A percentile compares a stretch with the other conserved stretches of the same genome.
phyloP scores from a whole-genome alignment of 1,140 invertebrate species.

The Maconellicoccus hirsutus region DNA sequence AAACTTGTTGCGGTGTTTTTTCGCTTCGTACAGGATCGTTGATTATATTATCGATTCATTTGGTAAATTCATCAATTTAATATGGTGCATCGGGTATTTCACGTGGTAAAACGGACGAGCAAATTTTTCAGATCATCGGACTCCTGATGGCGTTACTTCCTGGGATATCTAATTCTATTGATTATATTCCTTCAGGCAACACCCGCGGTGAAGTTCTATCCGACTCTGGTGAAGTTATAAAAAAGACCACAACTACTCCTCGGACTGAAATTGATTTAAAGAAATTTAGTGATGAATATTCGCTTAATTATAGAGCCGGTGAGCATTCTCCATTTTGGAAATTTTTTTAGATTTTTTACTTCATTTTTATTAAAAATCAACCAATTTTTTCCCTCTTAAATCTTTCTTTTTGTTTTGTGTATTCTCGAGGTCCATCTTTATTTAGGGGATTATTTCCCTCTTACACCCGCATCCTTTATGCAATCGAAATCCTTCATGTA shows the following conservation, averaged over 20 bases:
- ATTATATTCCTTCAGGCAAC: too few species aligned
- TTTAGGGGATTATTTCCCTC: too few species aligned
- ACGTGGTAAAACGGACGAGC: too few species aligned
- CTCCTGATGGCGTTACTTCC: neutral
- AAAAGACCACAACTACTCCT: neutral
- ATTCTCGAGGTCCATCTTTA: too few species aligned
- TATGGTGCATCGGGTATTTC: too few species aligned
- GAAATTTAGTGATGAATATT: neutral
- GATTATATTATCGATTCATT: neutral
- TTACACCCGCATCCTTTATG: too few species aligned
- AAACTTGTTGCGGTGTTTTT: constrained; percentile 8
- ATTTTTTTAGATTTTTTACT: too few species aligned
- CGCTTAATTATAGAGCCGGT: neutral
- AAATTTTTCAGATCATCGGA: neutral
- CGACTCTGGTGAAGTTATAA: neutral
- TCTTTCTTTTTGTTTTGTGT: too few species aligned
- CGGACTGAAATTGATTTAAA: neutral
- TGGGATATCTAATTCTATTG: neutral
- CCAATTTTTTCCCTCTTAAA: too few species aligned
- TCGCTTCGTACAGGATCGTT: neutral
- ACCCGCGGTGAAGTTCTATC: too few species aligned
- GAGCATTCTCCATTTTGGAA: neutral
- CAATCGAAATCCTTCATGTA: too few species aligned
- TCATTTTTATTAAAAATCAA: too few species aligned
- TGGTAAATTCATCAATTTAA: neutral